phyloP scores from a whole-genome alignment of 2,888 invertebrate species.

The Halictus ligatus region DNA sequence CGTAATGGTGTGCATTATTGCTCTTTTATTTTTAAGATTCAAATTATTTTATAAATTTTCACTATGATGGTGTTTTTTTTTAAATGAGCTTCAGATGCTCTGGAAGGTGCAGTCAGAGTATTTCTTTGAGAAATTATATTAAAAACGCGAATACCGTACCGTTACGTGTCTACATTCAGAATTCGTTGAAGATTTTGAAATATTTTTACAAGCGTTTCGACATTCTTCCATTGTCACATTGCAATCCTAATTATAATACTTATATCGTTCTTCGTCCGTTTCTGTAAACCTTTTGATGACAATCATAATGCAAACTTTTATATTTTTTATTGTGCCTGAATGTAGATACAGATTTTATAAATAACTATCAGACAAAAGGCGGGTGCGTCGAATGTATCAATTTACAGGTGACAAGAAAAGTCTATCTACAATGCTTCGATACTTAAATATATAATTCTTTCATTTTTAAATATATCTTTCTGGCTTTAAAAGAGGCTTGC shows the following conservation, averaged over 20 bases:
- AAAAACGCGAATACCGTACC: conserved; percentile 43
- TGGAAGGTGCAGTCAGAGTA: conserved; percentile 40
- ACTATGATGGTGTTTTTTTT: conserved; percentile 55
- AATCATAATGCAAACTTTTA: conserved; percentile 7
- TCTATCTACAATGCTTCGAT: conserved; percentile 50
- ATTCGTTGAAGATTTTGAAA: conserved; percentile 24
- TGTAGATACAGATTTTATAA: conserved; percentile 50
- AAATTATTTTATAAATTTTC: conserved; percentile 54
- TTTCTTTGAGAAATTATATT: conserved; percentile 33
- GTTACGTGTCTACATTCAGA: conserved; percentile 50
- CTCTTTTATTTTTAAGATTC: conserved; percentile 53
- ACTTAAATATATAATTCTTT: conserved; percentile 49
- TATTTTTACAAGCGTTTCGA: conserved; percentile 38
- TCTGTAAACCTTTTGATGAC: neutral
- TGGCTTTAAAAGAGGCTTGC: conserved; percentile 35
- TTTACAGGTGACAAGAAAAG: conserved; percentile 21
- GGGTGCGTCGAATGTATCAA: conserved; percentile 32
- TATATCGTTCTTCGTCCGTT: conserved; percentile 1
- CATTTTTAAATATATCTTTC: conserved; percentile 26
- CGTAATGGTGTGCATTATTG: conserved; percentile 40
- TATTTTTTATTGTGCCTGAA: conserved; percentile 34
- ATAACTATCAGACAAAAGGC: conserved; percentile 24
- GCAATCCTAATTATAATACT: conserved; percentile 21
- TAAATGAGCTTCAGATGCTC: conserved; percentile 67
- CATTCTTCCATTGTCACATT: conserved; percentile 6